Conservation (phyloP, 2,797 vertebrate species). For the Manis pentadactyla region DNA sequence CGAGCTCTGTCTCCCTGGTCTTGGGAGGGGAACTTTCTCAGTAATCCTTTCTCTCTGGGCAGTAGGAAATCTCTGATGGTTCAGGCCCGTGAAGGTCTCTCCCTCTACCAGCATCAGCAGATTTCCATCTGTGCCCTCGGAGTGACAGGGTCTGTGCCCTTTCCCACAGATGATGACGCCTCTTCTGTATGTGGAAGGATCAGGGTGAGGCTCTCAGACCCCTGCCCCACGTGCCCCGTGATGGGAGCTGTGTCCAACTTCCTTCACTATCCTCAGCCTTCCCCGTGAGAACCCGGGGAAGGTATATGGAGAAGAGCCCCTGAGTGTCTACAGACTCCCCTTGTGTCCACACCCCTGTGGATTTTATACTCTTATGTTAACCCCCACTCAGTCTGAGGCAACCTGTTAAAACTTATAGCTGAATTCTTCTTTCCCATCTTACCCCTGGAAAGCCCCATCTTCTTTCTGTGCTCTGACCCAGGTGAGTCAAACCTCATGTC, state of each 20-base stretch:
- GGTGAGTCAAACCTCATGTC: accelerated
- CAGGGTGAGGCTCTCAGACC: too few relatives aligned
- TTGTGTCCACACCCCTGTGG: accelerated
- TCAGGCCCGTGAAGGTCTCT: too few relatives aligned
- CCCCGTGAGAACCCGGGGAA: background rate
- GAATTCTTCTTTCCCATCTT: background rate
- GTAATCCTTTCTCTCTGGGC: background rate
- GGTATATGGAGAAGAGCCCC: background rate
- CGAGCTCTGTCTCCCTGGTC: background rate
- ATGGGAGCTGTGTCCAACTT: too few relatives aligned
- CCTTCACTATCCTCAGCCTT: background rate
- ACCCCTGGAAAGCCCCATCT: background rate
- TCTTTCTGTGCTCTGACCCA: too few relatives aligned
- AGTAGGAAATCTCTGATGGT: background rate
- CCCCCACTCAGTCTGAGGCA: background rate
- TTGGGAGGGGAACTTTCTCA: background rate
- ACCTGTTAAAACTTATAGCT: background rate
- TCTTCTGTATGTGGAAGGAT: background rate
- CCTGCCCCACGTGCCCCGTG: background rate
- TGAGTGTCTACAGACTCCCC: accelerated
- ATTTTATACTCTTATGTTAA: background rate
- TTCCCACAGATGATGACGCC: too few relatives aligned
- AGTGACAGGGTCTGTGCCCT: background rate
- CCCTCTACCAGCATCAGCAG: accelerated
- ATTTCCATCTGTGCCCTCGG: background rate